phyloP scores from a whole-genome alignment of 2,888 invertebrate genomes.

The Meta bourneti region DNA sequence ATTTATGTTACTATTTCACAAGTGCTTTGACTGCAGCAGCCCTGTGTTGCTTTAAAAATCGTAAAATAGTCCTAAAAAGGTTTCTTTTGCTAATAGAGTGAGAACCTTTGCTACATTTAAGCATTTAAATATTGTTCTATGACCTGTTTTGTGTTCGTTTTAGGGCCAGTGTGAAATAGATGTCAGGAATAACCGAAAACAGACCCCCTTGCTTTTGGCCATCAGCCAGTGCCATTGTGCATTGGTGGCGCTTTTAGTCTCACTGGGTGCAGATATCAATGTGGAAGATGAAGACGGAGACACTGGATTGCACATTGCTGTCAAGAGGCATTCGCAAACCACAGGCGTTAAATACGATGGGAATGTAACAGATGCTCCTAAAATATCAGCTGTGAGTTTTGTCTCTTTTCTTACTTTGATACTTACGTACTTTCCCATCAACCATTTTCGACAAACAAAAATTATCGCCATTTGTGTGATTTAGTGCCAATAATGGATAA shows the following conservation, averaged over 20 bases:
- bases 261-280: constrained; percentile 85
- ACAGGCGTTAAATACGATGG: constrained; percentile 48
- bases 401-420: too few species aligned
- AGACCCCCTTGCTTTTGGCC: constrained; percentile 89
- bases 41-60: too few species aligned
- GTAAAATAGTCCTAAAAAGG: too few species aligned
- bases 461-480: too few species aligned
- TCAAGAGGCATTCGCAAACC: constrained; percentile 84
- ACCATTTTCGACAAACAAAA: too few species aligned
- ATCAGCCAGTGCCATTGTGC: constrained; percentile 88
- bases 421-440: too few species aligned
- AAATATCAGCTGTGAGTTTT: constrained; percentile 81
- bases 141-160: constrained; percentile 36
- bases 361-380: constrained; percentile 83
- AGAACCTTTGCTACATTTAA: too few species aligned
- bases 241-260: constrained; percentile 86
- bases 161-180: constrained; percentile 89
- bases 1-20: too few species aligned
- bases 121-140: too few species aligned
- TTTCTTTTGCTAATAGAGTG: too few species aligned
- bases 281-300: constrained; percentile 92
- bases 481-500: too few species aligned
- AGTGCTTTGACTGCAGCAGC: too few species aligned
- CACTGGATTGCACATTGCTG: constrained; percentile 87
- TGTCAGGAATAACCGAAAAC: constrained; percentile 89